These are phyloP conservation scores for Syrphus vitripennis DNA, from an alignment of 2,888 invertebrate species.

Conservation along the genomic window DNA sequence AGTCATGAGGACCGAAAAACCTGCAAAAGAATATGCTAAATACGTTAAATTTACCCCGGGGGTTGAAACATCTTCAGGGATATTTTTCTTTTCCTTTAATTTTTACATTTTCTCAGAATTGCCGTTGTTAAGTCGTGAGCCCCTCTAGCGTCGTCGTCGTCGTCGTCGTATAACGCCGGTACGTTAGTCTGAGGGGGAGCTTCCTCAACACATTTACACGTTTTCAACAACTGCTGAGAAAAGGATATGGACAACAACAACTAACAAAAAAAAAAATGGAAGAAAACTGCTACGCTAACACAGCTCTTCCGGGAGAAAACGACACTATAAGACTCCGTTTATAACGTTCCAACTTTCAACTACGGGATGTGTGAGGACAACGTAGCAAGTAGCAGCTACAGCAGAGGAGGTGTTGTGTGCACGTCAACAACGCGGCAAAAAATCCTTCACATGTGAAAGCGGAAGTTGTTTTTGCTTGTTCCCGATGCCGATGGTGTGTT, in stretches of 20 bases:
- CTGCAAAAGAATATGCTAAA: constrained; percentile 60
- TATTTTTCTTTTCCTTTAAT: constrained; percentile 6
- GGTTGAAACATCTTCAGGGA: constrained; percentile 55
- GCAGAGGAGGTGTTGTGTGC: constrained; percentile 41
- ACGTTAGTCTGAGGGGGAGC: constrained; percentile 17
- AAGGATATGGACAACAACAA: background rate
- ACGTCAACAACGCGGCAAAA: constrained; percentile 53
- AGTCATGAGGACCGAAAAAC: background rate
- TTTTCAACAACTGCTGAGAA: background rate
- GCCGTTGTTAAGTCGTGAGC: constrained; percentile 57
- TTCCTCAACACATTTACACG: constrained; percentile 20
- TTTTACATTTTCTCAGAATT: constrained; percentile 24
- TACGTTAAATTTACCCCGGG: constrained; percentile 63
- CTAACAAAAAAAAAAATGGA: constrained; percentile 16
- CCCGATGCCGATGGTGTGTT: constrained; percentile 3
- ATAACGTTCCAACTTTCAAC: background rate
- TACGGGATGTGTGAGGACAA: constrained; percentile 24
- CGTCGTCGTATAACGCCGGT: too few relatives aligned
- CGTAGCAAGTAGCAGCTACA: background rate
- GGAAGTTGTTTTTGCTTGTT: constrained; percentile 54
- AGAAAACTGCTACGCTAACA: constrained; percentile 52
- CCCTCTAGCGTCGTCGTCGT: constrained; percentile 45
- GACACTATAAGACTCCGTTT: background rate
- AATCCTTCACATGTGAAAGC: constrained; percentile 59
- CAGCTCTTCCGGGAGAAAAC: constrained; percentile 57